phyloP scores from a whole-genome alignment of 2,797 vertebrate genomes.

The Schizothorax lantsangensis region DNA sequence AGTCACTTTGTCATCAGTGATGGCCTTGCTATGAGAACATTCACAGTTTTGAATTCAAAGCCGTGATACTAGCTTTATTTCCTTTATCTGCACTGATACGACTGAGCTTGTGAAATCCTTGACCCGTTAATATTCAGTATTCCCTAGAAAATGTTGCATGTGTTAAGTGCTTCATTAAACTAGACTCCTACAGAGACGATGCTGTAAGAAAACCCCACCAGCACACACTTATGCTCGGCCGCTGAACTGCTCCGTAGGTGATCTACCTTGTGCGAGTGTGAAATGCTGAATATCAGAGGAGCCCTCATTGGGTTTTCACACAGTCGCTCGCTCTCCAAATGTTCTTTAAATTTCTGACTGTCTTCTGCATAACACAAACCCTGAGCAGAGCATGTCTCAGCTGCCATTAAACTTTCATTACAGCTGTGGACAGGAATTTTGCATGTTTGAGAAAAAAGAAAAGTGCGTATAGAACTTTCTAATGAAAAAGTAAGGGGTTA shows the following conservation, averaged over 20 bases:
- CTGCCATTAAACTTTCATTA: conserved; percentile 53
- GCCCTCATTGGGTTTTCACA: conserved; percentile 8
- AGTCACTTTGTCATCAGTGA: not conserved
- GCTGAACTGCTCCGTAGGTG: not conserved
- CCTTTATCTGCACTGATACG: not conserved
- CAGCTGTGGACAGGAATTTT: conserved; percentile 41
- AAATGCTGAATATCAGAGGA: conserved; percentile 45
- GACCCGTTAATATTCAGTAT: conserved; percentile 26
- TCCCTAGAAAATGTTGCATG: conserved; percentile 15
- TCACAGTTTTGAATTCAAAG: not conserved
- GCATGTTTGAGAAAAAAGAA: conserved; percentile 33
- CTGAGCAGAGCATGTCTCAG: conserved; percentile 41
- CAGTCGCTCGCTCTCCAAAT: conserved; percentile 10
- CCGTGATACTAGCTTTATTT: not conserved
- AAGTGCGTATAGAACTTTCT: not conserved
- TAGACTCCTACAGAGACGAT: not conserved
- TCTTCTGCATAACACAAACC: conserved; percentile 52
- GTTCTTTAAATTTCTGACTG: not conserved
- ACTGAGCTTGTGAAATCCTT: conserved; percentile 11
- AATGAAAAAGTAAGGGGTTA: not conserved
- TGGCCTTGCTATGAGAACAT: not conserved
- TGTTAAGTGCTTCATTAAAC: conserved; percentile 49
- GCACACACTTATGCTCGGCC: not conserved
- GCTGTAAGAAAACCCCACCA: conserved; percentile 58
- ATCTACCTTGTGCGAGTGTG: conserved; percentile 42